A percentile compares a stretch with the other conserved stretches of the same genome.
Conservation (phyloP, 2,797 vertebrate species). For the Parauchenoglanis ngamensis region DNA sequence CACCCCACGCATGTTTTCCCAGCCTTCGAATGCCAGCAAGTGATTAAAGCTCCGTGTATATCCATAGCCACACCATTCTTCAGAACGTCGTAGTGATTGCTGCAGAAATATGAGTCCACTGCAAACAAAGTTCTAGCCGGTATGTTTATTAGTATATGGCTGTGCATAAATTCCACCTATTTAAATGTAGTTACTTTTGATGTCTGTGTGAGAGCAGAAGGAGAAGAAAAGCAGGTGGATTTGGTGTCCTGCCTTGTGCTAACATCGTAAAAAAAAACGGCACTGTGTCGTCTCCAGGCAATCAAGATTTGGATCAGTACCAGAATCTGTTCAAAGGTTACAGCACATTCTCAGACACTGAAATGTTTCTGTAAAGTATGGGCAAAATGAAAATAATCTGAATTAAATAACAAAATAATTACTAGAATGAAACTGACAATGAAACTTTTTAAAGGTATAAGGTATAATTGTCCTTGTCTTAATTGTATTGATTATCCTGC, state of each 20-base stretch:
- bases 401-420: neutral
- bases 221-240: slow-evolving; percentile 27
- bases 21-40: slow-evolving; percentile 42
- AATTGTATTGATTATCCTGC: neutral
- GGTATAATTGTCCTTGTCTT: neutral
- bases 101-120: slow-evolving; percentile 18
- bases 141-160: slow-evolving; percentile 13
- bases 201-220: neutral
- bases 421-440: neutral
- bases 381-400: neutral
- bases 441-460: neutral
- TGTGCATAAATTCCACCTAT: slow-evolving; percentile 2
- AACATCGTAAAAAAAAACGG: neutral
- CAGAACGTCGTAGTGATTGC: neutral
- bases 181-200: slow-evolving; percentile 17
- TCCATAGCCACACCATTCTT: slow-evolving; percentile 14
- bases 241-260: slow-evolving; percentile 13
- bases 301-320: slow-evolving; percentile 2
- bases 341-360: neutral
- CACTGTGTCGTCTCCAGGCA: neutral
- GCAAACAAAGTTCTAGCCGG: neutral
- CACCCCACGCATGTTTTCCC: slow-evolving; percentile 43
- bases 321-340: slow-evolving; percentile 50
- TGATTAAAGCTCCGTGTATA: slow-evolving; percentile 15
- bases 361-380: neutral